Evolutionary conservation across 2,113 vertebrate species (phyloP), one percentile per base, ranked within the genome.

Genomic region (Clarias batrachus): DNA sequence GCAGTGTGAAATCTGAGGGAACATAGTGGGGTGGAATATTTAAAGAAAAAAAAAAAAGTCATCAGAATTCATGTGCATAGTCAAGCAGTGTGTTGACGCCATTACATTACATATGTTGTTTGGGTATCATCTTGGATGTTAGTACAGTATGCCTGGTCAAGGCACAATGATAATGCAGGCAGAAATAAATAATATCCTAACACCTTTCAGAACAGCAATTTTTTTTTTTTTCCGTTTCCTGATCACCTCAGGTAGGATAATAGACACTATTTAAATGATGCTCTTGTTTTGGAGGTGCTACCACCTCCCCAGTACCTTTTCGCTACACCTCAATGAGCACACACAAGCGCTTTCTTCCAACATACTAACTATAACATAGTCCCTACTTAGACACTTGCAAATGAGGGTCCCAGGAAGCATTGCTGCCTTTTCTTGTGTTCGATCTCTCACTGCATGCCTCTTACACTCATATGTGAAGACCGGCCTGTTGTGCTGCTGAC

Each of bases 1-100:
- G 96, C 96, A 96, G 96, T 96, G 95, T 98, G 97, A 99, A 97
- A 97, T 97, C 97, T 96, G 96, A 97, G 95, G 96, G 96, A 93
- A 94, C 96, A 96, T 95, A 97, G 96, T 96, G 91, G 96, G 95
- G 93, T 95, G 94, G 96, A 97, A 98, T 97, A 97, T 97, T 96
- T 19, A n/a, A n/a, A 12, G 41, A 37, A 33, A 70, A 70, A 97
- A 96, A 96, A 96, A 96, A 96, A 95, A 93, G 95, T 94, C 93
- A 95, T 96, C 95, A 96, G 96, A 97, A 98, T 97, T 96, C 95
- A 95, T 94, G 94, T 95, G 96, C 94, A 97, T 96, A 94, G 93
- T 95, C 96, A 94, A 91, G 94, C 94, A 89, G 94, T 94, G 95
- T 95, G 95, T 93, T 92, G 93, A 94, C 93, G 90, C 93, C 92